Evolutionary conservation across 2,888 invertebrate species (phyloP), one percentile per base, ranked within the genome.

Genomic region (Ophion slaviceki): DNA sequence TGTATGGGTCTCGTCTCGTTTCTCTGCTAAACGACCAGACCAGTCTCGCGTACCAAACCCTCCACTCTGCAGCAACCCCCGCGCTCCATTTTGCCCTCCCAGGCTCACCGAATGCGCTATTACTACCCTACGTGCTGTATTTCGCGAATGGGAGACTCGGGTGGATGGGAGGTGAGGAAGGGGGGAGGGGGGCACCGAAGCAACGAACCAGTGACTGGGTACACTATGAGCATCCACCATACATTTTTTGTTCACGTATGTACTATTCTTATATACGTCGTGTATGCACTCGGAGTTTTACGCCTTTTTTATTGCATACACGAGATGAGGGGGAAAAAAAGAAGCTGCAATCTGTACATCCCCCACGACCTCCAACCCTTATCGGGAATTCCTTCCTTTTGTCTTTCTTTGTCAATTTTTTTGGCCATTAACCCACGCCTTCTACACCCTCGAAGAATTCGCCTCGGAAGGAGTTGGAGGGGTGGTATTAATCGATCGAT

Each of bases 51-150:
- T 75, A 64, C 72, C 80, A 57, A 71, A 80, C 67, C 79, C 74
- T 61, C 57, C 45, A 53, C 75, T 71, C 68, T 61, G 28, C 67
- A 28, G 40, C 59, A 57, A 57, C 76, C 57, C 64, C 45, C 71
- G 24, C 67, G 11, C 64, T 62, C 64, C 24, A 74, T 47, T 75
- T 75, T 61, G 61, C 57, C 74, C 75, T 81, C 61, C 68, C 80
- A 67, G 62, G 74, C 78, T 68, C 80, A 20, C 70, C 80, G 74
- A 70, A 78, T 71, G 74, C 83, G 83, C 86, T 83, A 83, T 86
- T 86, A 86, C 83, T 80, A 83, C 82, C 86, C 83, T 80, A 86
- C 86, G 86, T 86, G 86, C 83, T 77, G 85, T 79, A 82, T 85
- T 85, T 85, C 75, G 80, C 77, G 72, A 82, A 82, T 80, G 83